phyloP scores from a whole-genome alignment of 2,797 vertebrate genomes.

The Pantherophis vulpinus region DNA sequence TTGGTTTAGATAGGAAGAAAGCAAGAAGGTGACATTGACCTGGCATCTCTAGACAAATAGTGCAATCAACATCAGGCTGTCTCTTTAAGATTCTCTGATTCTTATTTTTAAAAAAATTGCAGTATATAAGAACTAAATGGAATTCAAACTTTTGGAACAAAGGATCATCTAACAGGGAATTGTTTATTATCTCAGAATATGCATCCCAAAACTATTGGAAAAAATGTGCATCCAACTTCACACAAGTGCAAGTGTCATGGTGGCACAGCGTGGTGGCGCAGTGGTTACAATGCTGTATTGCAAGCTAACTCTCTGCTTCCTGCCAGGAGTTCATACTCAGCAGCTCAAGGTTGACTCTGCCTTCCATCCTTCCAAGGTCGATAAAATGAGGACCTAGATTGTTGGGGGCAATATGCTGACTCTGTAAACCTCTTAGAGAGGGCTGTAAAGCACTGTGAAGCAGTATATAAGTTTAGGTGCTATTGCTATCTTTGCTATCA shows the following conservation, averaged over 20 bases:
- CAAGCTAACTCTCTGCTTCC: too few species aligned
- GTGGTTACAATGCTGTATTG: too few species aligned
- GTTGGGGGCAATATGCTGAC: too few species aligned
- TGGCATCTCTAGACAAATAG: neutral
- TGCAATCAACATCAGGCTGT: neutral
- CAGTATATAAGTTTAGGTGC: too few species aligned
- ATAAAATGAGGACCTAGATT: too few species aligned
- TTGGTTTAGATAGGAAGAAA: neutral
- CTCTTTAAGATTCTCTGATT: neutral
- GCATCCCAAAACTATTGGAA: neutral
- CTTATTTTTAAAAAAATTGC: neutral
- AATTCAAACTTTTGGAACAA: neutral
- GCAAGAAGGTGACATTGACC: neutral
- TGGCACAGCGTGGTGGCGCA: too few species aligned
- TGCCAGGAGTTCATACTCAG: too few species aligned
- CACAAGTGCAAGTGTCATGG: neutral
- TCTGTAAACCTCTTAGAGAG: too few species aligned
- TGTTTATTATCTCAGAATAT: neutral
- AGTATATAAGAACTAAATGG: neutral
- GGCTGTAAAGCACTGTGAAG: too few species aligned
- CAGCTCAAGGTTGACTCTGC: too few species aligned
- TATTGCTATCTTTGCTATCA: neutral
- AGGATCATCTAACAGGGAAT: neutral
- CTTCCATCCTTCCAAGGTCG: too few species aligned
- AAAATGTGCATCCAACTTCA: neutral